Evolutionary conservation across 1,140 invertebrate species (phyloP).

Genomic region (Drosophila trapezifrons): DNA sequence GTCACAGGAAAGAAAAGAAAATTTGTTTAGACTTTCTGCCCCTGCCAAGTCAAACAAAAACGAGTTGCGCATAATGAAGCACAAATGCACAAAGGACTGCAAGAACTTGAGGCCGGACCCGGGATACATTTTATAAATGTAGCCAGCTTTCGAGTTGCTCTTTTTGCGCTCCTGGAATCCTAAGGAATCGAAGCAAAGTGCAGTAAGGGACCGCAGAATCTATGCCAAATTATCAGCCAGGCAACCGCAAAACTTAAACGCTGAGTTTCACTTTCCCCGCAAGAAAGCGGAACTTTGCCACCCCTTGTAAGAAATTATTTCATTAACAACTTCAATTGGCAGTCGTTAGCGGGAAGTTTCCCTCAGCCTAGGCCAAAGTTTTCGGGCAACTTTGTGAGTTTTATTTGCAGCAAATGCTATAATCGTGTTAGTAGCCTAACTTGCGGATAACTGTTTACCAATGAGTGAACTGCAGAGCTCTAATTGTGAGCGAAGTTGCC

Average conservation of each 20-base stretch:
- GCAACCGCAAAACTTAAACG: slow-evolving; percentile 64
- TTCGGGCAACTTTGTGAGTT: slow-evolving; percentile 53
- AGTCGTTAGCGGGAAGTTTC: slow-evolving; percentile 62
- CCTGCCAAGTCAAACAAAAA: slow-evolving; percentile 76
- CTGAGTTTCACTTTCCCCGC: slow-evolving; percentile 72
- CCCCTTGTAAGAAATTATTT: slow-evolving; percentile 72
- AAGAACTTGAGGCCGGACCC: slow-evolving; percentile 21
- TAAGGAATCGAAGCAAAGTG: slow-evolving; percentile 2
- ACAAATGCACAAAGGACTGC: slow-evolving; percentile 67
- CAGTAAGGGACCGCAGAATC: slow-evolving; percentile 40
- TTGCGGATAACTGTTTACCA: slow-evolving; percentile 74
- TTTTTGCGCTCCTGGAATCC: slow-evolving; percentile 27
- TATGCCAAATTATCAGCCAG: slow-evolving; percentile 72
- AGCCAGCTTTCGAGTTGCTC: slow-evolving; percentile 40
- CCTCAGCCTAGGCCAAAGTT: slow-evolving; percentile 40
- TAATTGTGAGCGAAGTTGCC: slow-evolving; percentile 64
- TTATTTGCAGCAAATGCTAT: slow-evolving; percentile 71
- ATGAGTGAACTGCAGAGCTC: slow-evolving; percentile 64
- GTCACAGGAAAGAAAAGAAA: slow-evolving; percentile 66
- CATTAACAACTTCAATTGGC: slow-evolving; percentile 79
- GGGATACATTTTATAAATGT: slow-evolving; percentile 62
- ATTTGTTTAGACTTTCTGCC: slow-evolving; percentile 75
- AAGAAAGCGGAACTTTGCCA: slow-evolving; percentile 41
- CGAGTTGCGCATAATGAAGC: slow-evolving; percentile 80
- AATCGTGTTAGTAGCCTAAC: slow-evolving; percentile 75